Conservation (phyloP, 2,797 vertebrate species). For the Bradypodion pumilum region DNA sequence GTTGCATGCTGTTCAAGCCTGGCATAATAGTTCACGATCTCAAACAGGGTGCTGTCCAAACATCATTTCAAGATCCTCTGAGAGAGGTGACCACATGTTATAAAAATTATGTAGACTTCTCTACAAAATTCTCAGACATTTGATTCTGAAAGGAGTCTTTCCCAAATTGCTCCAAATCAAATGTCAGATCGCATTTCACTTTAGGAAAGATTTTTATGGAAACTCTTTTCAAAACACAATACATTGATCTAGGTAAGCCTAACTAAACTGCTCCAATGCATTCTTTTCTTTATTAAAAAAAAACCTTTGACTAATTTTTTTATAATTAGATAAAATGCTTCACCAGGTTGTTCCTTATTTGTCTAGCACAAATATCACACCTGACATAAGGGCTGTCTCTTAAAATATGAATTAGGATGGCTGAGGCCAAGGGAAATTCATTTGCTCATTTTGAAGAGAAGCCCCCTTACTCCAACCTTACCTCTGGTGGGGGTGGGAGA, state of each 20-base stretch:
- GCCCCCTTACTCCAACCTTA: background rate
- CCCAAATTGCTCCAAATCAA: too few species aligned
- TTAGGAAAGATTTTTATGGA: conserved; percentile 1
- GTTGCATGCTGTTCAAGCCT: too few species aligned
- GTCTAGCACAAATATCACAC: too few species aligned
- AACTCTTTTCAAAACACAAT: background rate
- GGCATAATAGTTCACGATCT: too few species aligned
- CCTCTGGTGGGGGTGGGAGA: background rate
- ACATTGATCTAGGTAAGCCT: background rate
- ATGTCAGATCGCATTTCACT: conserved; percentile 6
- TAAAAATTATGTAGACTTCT: too few species aligned
- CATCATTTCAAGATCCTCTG: too few species aligned
- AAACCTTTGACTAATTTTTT: too few species aligned
- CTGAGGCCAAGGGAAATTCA: background rate
- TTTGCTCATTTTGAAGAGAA: background rate
- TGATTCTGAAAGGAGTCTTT: too few species aligned
- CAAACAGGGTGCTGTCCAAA: too few species aligned
- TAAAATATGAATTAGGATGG: background rate
- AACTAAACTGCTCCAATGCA: background rate
- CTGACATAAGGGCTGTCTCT: background rate
- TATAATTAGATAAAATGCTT: background rate
- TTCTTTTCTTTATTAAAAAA: too few species aligned
- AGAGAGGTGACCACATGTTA: too few species aligned
- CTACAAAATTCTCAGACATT: too few species aligned
- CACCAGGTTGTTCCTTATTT: background rate